Conservation (phyloP, 2,888 invertebrate species). For the Lycia hirtaria region DNA sequence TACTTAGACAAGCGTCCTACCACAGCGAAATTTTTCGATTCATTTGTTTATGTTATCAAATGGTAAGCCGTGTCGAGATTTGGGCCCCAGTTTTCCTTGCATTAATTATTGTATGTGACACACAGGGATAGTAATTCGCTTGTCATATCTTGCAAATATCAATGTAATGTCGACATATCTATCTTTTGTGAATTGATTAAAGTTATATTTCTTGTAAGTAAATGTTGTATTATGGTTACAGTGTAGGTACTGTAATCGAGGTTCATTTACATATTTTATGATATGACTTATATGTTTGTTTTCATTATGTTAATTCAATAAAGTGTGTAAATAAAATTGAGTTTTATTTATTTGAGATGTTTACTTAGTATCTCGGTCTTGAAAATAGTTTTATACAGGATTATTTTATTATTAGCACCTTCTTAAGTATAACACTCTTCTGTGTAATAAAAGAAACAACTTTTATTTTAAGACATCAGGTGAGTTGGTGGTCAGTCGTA, state of each 20-base stretch:
- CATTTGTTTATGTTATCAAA: too few relatives aligned
- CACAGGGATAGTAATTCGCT: conserved; percentile 51
- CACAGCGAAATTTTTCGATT: too few relatives aligned
- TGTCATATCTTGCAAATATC: conserved; percentile 78
- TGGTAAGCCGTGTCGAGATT: too few relatives aligned
- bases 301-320: conserved; percentile 85
- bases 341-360: conserved; percentile 42
- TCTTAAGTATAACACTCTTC: too few relatives aligned
- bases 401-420: too few relatives aligned
- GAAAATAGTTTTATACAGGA: too few relatives aligned
- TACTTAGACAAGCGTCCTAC: too few relatives aligned
- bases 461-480: too few relatives aligned
- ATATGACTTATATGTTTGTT: conserved; percentile 72
- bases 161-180: conserved; percentile 81
- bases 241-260: conserved; percentile 65
- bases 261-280: conserved; percentile 75
- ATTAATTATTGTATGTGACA: neutral
- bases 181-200: conserved; percentile 80
- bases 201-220: conserved; percentile 70
- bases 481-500: too few relatives aligned
- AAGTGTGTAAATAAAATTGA: conserved; percentile 82
- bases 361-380: neutral
- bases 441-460: too few relatives aligned
- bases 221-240: conserved; percentile 78
- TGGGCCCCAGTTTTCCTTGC: too few relatives aligned